phyloP scores from a whole-genome alignment of 2,113 vertebrate genomes.

The Chaetura pelagica region DNA sequence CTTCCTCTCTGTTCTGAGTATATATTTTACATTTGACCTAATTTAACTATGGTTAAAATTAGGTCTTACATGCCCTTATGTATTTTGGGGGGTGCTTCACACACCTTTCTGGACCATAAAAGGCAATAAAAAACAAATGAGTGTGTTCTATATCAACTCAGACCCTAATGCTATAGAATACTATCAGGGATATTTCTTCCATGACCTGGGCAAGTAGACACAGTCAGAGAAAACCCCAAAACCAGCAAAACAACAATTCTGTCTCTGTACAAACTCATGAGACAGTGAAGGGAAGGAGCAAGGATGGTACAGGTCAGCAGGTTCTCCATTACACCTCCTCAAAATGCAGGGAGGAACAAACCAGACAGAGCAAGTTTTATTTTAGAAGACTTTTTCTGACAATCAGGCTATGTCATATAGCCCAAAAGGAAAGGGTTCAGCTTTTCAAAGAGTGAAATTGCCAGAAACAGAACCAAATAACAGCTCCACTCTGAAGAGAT shows the following conservation, averaged over 20 bases:
- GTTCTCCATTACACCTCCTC: neutral
- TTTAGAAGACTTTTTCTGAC: neutral
- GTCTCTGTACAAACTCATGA: neutral
- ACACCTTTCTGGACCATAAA: neutral
- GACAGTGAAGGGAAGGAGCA: neutral
- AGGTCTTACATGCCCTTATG: neutral
- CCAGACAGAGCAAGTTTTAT: neutral
- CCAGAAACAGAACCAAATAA: neutral
- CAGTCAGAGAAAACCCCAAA: neutral
- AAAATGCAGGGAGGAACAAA: neutral
- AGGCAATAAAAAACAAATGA: neutral
- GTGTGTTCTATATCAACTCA: neutral
- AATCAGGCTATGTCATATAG: neutral
- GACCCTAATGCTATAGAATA: neutral
- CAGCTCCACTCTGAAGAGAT: neutral
- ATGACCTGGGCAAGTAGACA: neutral
- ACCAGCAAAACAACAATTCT: neutral
- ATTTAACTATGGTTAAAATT: neutral
- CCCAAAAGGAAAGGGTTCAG: neutral
- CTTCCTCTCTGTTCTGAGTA: neutral
- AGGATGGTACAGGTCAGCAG: neutral
- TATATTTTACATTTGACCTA: neutral
- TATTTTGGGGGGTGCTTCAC: neutral
- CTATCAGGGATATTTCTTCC: neutral
- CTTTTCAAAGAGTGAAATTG: neutral